Evolutionary conservation across 2,888 invertebrate genomes (phyloP).

Genomic region (Drosophila planitibia): DNA sequence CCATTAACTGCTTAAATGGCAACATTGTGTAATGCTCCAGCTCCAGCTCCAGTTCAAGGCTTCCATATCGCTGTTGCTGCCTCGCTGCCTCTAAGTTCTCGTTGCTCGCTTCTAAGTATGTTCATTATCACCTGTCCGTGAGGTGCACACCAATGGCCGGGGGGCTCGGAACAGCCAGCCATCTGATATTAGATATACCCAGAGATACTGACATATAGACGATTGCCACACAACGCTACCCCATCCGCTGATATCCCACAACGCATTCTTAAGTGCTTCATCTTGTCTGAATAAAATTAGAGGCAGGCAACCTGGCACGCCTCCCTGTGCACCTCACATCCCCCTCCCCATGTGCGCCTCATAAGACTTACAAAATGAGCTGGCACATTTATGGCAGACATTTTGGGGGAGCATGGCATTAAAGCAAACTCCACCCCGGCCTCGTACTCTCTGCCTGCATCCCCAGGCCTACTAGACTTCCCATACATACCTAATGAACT

Average conservation of each 20-base stretch:
- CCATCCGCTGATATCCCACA: slow-evolving; percentile 59
- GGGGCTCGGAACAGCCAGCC: neutral
- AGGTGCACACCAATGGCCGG: neutral
- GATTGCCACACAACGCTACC: slow-evolving; percentile 1
- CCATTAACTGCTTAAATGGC: slow-evolving; percentile 79
- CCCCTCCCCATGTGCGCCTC: neutral
- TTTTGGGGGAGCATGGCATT: slow-evolving; percentile 68
- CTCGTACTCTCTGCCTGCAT: slow-evolving; percentile 2
- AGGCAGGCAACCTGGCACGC: slow-evolving; percentile 43
- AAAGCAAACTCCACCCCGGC: slow-evolving; percentile 41
- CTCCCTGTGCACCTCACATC: neutral
- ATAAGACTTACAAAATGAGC: slow-evolving; percentile 64
- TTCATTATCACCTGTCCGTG: slow-evolving; percentile 77
- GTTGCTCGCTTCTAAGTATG: slow-evolving; percentile 54
- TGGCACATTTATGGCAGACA: slow-evolving; percentile 78
- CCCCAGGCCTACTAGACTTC: slow-evolving; percentile 41
- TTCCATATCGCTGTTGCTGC: neutral
- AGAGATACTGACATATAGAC: slow-evolving; percentile 12
- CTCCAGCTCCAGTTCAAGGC: slow-evolving; percentile 17
- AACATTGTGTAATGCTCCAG: slow-evolving; percentile 61
- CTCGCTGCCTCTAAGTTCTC: neutral
- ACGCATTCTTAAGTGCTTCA: slow-evolving; percentile 80
- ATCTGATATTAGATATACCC: slow-evolving; percentile 43
- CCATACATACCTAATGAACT: slow-evolving; percentile 76
- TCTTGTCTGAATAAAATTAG: slow-evolving; percentile 79